Percentiles rank a stretch among this genome's conserved stretches.
Conservation (phyloP, 2,113 vertebrate species). For the Aleadryas rufinucha region DNA sequence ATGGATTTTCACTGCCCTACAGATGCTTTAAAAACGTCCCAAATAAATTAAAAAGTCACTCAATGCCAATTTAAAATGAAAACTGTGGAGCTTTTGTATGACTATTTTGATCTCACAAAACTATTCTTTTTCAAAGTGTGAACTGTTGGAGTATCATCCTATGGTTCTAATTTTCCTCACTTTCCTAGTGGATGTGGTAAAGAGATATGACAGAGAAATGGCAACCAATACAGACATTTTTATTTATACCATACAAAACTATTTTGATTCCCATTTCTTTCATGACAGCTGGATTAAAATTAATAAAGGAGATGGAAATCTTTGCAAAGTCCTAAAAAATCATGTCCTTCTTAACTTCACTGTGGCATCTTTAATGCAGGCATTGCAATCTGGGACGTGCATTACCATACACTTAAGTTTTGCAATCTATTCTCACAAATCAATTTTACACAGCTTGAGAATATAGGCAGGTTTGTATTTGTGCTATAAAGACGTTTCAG, state of each 20-base stretch:
- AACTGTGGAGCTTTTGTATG: background rate
- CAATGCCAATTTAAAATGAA: background rate
- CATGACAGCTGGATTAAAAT: background rate
- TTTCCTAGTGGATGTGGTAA: background rate
- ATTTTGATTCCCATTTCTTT: background rate
- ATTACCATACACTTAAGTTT: constrained; percentile 35
- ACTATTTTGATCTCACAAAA: background rate
- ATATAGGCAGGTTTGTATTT: constrained; percentile 35
- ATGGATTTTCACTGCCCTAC: background rate
- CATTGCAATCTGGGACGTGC: background rate
- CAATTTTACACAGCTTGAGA: constrained; percentile 46
- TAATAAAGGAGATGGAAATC: background rate
- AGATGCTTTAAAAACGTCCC: background rate
- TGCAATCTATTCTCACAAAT: constrained; percentile 46
- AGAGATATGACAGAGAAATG: background rate
- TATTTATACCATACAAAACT: background rate
- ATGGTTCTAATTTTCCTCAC: background rate
- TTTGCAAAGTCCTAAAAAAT: background rate
- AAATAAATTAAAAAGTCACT: background rate
- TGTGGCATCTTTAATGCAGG: background rate
- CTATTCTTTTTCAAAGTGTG: background rate
- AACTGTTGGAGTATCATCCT: background rate
- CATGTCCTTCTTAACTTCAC: background rate
- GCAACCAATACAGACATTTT: background rate
- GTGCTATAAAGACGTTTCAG: constrained; percentile 10